Conservation (phyloP, 2,113 vertebrate genomes). For the pig (Sus scrofa) region DNA sequence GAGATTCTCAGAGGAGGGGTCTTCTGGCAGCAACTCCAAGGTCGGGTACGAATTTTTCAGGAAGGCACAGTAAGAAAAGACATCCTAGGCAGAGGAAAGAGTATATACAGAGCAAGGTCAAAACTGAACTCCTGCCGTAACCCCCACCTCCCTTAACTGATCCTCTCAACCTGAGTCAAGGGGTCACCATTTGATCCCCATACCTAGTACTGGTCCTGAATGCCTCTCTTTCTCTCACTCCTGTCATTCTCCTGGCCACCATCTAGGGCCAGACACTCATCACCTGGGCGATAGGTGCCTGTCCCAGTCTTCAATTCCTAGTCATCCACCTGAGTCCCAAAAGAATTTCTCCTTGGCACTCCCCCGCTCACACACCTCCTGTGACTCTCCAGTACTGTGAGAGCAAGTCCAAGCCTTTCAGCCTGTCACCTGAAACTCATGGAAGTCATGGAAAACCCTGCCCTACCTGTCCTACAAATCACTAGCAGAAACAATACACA, state of each 20-base stretch:
- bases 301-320: background rate
- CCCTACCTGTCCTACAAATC: background rate
- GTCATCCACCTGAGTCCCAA: background rate
- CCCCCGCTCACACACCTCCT: background rate
- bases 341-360: background rate
- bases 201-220: background rate
- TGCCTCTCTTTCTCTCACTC: background rate
- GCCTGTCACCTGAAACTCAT: background rate
- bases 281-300: background rate
- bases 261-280: background rate
- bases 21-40: background rate
- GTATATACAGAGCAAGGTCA: background rate
- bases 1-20: background rate
- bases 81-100: background rate
- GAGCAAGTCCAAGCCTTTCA: background rate
- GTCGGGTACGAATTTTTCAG: background rate
- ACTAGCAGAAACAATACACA: background rate
- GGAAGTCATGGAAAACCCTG: background rate
- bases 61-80: background rate
- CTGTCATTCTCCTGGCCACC: background rate
- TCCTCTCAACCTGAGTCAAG: background rate
- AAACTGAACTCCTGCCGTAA: background rate
- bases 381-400: background rate
- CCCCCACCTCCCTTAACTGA: background rate
- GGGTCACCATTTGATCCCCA: background rate